Percentiles rank a stretch among this genome's conserved stretches.
phyloP scores from a whole-genome alignment of 2,888 invertebrate genomes.

The Keiferia lycopersicella region DNA sequence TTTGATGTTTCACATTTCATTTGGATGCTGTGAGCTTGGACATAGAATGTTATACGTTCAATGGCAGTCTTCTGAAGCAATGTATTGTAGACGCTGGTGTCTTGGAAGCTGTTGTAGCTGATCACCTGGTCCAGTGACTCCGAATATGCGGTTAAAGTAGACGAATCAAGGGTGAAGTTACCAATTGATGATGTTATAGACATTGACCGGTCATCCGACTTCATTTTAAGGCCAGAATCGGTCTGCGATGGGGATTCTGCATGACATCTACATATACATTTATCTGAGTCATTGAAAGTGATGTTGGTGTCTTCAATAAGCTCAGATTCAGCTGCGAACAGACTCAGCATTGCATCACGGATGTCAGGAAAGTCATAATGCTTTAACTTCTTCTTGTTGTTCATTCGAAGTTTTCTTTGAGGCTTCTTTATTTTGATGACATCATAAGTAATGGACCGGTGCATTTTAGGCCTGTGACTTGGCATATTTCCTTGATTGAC shows the following conservation, averaged over 20 bases:
- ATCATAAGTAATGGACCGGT: conserved; percentile 43
- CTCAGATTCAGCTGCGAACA: conserved; percentile 50
- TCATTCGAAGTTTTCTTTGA: conserved; percentile 44
- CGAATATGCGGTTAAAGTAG: conserved; percentile 67
- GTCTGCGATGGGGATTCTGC: conserved; percentile 44
- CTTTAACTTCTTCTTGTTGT: conserved; percentile 62
- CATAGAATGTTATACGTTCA: conserved; percentile 71
- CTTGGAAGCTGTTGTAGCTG: conserved; percentile 71
- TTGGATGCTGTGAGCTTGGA: conserved; percentile 72
- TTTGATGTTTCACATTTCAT: conserved; percentile 51
- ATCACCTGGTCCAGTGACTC: conserved; percentile 68
- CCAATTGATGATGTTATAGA: conserved; percentile 71
- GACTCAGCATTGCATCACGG: conserved; percentile 61
- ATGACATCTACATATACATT: conserved; percentile 59
- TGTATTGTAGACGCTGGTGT: conserved; percentile 55
- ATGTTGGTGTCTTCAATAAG: not conserved
- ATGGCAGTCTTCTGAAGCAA: conserved; percentile 66
- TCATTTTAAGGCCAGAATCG: conserved; percentile 56
- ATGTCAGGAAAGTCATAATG: conserved; percentile 69
- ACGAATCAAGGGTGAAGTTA: conserved; percentile 66
- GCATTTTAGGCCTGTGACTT: conserved; percentile 29
- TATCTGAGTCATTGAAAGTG: conserved; percentile 38
- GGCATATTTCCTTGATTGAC: conserved; percentile 32
- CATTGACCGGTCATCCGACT: conserved; percentile 52
- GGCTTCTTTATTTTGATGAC: conserved; percentile 43